Evolutionary conservation across 1,140 invertebrate species (phyloP).

Genomic region (Teleogryllus occipitalis): DNA sequence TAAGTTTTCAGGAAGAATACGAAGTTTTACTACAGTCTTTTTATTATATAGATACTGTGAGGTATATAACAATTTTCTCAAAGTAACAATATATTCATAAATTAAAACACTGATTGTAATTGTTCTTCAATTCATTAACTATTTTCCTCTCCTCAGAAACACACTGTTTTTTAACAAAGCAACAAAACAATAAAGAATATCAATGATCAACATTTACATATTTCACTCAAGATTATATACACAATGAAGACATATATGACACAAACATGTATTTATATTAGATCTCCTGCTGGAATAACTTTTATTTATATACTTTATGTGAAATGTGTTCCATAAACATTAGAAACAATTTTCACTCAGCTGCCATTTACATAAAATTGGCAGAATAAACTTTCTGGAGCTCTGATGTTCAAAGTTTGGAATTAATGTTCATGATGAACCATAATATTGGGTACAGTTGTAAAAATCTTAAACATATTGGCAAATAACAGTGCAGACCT

Average conservation of each 20-base stretch:
- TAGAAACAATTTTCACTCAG: neutral
- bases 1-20: neutral
- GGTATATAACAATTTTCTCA: conserved; percentile 2
- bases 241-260: neutral
- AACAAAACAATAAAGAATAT: conserved; percentile 3
- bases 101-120: neutral
- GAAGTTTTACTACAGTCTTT: neutral
- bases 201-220: neutral
- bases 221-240: neutral
- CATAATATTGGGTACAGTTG: neutral
- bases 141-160: neutral
- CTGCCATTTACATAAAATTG: neutral
- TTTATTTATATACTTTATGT: neutral
- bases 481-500: neutral
- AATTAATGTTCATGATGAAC: neutral
- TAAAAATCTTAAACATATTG: neutral
- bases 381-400: neutral
- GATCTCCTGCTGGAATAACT: neutral
- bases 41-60: neutral
- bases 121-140: neutral
- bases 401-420: neutral
- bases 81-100: neutral
- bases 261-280: neutral
- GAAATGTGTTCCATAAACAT: neutral
- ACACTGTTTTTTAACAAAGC: neutral